These are phyloP conservation scores for Laticauda colubrina DNA, from an alignment of 2,113 vertebrate genomes.

Conservation along the genomic window DNA sequence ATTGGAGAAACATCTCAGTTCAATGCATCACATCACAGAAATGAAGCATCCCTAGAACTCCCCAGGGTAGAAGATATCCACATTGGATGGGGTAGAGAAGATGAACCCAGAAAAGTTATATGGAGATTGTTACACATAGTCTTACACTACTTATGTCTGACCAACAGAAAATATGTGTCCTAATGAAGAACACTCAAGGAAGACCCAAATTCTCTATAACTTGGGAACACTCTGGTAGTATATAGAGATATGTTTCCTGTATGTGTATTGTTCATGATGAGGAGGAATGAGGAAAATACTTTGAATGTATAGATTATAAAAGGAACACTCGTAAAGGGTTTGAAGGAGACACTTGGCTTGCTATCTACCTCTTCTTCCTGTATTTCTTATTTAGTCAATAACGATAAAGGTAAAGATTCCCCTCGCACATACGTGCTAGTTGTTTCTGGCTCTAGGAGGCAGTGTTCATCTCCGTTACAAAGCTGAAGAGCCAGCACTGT, in stretches of 20 bases:
- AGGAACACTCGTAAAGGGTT: background rate
- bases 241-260: background rate
- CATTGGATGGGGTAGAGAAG: too few relatives aligned
- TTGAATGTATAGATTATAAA: background rate
- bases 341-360: background rate
- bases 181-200: background rate
- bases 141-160: background rate
- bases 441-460: too few relatives aligned
- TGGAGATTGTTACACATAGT: too few relatives aligned
- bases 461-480: too few relatives aligned
- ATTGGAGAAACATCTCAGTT: too few relatives aligned
- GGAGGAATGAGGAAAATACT: background rate
- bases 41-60: too few relatives aligned
- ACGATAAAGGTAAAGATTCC: too few relatives aligned
- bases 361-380: background rate
- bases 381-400: background rate
- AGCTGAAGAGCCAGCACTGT: too few relatives aligned
- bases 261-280: background rate
- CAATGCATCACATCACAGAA: too few relatives aligned
- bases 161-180: background rate
- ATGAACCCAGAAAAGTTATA: background rate
- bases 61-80: too few relatives aligned
- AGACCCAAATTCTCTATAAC: background rate
- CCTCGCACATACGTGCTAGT: too few relatives aligned
- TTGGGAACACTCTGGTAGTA: background rate